Evolutionary conservation across 2,113 vertebrate genomes (phyloP), one percentile per base, ranked within the genome.

Genomic region (Chaetodon trifascialis): DNA sequence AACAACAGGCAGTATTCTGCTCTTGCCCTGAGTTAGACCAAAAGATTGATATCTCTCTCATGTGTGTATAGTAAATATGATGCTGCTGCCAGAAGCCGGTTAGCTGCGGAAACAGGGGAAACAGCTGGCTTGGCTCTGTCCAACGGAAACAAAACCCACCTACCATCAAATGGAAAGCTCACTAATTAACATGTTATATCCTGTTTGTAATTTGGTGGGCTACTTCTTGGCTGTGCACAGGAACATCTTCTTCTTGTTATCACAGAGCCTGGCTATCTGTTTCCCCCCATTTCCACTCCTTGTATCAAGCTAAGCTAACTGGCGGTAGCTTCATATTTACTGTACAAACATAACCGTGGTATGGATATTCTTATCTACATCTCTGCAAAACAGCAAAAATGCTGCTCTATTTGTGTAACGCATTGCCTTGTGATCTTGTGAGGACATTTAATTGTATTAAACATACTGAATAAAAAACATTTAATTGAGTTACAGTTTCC

Each of bases 301-400:
- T 66, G 8, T 66, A 25, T 46, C 30, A 34, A 34, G 42, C 70
- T 51, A 65, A 21, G 69, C 69, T 73, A 74, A 42, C 12, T 52
- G 19, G 11, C 8, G 0, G 15, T 17, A 60, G 52, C 11, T 49
- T 70, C 14, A 9, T 71, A 46, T 62, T 64, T 71, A 44, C 16
- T 5, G 3, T 11, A 23, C 10, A 51, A 12, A 30, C 30, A 30
- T 30, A 3, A 30, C 30, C 30, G 30, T 30, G 30, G 30, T 30
- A 30, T 30, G 30, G 30, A 30, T 30, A 30, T 30, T 30, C 30
- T 30, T 30, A 30, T 30, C 30, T 30, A 30, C 1, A 68, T 42
- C 65, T 69, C 0, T 30, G 10, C 30, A 68, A 40, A 34, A 42
- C 0, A 21, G 10, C 7, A 3, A 46, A 40, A 68, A 40, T 42